Base-by-base conservation (phyloP, 2,797 vertebrate genomes). In the Anas bahamensis region DNA sequence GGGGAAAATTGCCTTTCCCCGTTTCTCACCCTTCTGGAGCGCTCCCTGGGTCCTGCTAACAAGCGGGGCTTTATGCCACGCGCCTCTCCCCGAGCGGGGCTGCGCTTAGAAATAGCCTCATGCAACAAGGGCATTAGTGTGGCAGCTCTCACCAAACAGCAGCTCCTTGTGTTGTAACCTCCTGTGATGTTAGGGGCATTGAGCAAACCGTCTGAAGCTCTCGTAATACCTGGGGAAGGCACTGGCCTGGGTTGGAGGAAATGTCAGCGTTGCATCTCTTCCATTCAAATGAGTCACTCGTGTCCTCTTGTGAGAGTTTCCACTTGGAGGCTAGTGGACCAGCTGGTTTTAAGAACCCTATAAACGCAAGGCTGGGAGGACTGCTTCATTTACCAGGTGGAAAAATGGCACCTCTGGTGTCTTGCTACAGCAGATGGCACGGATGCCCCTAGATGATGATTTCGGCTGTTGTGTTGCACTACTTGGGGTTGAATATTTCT, bases 141-240 rank as follows among this genome's bases (percentile, higher is more conserved):
- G 88, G 94, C 80, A 92, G 41, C 83, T 72, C 61, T 55, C 46
- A 0, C 89, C 91, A 92, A 92, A 96, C 93, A 96, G 95, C 87
- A 94, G 93, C 91, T 96, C 95, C 93, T 93, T 96, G 95, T 96
- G 89, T 96, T 86, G 93, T 83, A 94, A 94, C 88, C 91, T 93
- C 63, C 95, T 95, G 77, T 95, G 86, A 92, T 91, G 80, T 79
- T 88, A 60, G 89, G 44, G 70, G 77, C 42, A 48, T 96, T 92
- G 96, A 90, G 95, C 74, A 92, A 91, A 90, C 8, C 83, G 84
- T 78, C 81, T 93, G 79, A 91, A 91, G 77, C 81, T 91, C 53
- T 52, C 91, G 87, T 73, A 95, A 84, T 93, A 94, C 83, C 89
- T 96, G 85, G 35, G 88, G 86, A 91, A 88, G 84, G 68, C 61